A percentile compares a stretch with the other conserved stretches of the same genome.
Evolutionary conservation across 2,113 vertebrate genomes (phyloP).

Genomic region (Paradisaea rubra): DNA sequence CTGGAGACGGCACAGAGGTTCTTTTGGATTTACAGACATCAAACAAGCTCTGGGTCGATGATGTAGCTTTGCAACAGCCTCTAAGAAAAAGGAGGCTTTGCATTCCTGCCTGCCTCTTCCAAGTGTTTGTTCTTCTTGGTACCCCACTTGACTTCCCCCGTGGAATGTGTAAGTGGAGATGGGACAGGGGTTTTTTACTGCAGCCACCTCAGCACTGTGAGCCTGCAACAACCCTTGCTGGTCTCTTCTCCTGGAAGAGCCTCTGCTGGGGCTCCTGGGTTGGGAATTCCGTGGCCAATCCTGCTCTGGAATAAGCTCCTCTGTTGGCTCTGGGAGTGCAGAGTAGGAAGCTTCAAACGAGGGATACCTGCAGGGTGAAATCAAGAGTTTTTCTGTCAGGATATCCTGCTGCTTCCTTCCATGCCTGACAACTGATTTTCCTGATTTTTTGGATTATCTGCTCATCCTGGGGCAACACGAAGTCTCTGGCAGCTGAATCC

Average conservation of each 20-base stretch:
- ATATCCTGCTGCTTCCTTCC: not conserved
- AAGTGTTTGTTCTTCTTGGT: not conserved
- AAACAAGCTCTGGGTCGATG: not conserved
- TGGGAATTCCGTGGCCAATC: fast-evolving
- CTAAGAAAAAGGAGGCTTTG: not conserved
- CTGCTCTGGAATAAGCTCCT: not conserved
- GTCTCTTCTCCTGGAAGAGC: not conserved
- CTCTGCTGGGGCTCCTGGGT: not conserved
- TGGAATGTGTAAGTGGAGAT: not conserved
- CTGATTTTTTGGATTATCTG: not conserved
- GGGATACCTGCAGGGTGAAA: not conserved
- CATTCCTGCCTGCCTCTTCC: not conserved
- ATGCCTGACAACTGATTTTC: not conserved
- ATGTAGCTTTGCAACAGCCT: not conserved
- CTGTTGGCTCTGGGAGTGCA: not conserved
- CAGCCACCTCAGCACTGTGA: not conserved
- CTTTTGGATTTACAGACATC: not conserved
- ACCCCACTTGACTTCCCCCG: not conserved
- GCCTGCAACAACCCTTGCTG: not conserved
- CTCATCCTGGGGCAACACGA: not conserved
- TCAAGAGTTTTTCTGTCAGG: not conserved
- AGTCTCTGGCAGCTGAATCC: not conserved
- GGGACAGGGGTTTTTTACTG: not conserved
- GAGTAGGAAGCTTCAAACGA: not conserved
- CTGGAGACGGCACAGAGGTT: not conserved